Evolutionary conservation across 1,140 invertebrate genomes (phyloP), one percentile per base, ranked within the genome.

Genomic region (Schlechtendalia chinensis): DNA sequence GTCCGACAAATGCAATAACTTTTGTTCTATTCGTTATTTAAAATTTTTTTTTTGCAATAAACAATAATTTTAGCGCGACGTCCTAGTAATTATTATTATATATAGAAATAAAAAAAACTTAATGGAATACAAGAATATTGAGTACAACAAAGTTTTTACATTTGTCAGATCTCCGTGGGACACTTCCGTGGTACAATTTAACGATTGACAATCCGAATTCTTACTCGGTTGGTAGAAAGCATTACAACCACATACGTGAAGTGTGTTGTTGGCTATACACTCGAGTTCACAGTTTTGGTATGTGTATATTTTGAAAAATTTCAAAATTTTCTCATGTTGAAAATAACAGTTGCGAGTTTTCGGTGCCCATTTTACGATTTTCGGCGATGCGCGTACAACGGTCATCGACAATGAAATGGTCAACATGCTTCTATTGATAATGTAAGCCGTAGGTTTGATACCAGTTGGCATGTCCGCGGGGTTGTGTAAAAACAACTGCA

Each of bases 241-340:
- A 3, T 54, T 74, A 63, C 83, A 83, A 32, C 81, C 81, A 29
- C 83, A 83, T 16, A 5, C 8, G 0, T 80, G 14, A 1, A 81
- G 19, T 0, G 83, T 83, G 29, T 56, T 74, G 65, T 88, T 87
- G 6, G 85, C 82, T 11, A 85, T 77, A 82, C 87, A 88, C 77
- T 88, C 87, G 8, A 86, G 32, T 56, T 85, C 82, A 79, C 87
- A 88, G 75, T 87, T 86, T 12, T 82, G 81, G 67, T 85, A 84
- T 0, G 86, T 85, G 80, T 88, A 88, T 12, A 85, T 81, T 77
- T 90, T 88, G 83, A 89, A 93, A 84, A 89, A 91, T 69, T 86
- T 86, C 29, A 92, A 85, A 61, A 87, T 86, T 32, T 89, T 87
- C 83, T 92, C 91, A n/a, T 84, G 84, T 69, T 87, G 87, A 63